phyloP scores from a whole-genome alignment of 1,140 invertebrate species.

The Drosophila teissieri region DNA sequence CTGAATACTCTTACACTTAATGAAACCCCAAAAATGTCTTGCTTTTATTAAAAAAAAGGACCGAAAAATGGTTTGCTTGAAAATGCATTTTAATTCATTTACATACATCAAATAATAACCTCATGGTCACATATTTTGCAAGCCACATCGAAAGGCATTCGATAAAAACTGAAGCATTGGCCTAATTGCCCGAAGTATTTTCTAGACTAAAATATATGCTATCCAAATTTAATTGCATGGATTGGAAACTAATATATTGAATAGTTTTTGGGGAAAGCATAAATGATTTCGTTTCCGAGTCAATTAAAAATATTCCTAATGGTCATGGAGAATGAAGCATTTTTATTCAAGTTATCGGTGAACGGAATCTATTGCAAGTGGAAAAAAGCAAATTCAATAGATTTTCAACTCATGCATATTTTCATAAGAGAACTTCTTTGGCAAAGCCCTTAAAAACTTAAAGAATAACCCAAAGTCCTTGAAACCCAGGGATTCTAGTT shows the following conservation, averaged over 20 bases:
- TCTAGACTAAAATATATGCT: neutral
- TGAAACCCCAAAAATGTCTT: neutral
- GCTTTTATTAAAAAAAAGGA: too few relatives aligned
- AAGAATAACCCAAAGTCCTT: neutral
- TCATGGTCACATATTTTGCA: neutral
- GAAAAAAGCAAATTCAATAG: neutral
- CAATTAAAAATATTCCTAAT: neutral
- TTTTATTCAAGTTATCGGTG: too few relatives aligned
- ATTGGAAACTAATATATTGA: constrained; percentile 2
- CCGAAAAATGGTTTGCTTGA: too few relatives aligned
- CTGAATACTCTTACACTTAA: constrained; percentile 4
- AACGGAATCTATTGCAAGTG: too few relatives aligned
- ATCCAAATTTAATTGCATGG: neutral
- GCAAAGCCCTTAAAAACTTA: neutral
- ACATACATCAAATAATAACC: too few relatives aligned
- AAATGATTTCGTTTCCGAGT: neutral
- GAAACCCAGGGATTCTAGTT: neutral
- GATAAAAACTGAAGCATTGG: neutral
- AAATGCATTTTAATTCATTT: too few relatives aligned
- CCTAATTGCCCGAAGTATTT: neutral
- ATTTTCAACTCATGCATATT: neutral
- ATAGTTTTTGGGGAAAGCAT: neutral
- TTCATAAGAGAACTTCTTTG: neutral
- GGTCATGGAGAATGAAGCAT: neutral
- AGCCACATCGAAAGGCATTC: neutral